phyloP scores from a whole-genome alignment of 2,888 invertebrate genomes.

The Tipula lateralis region DNA sequence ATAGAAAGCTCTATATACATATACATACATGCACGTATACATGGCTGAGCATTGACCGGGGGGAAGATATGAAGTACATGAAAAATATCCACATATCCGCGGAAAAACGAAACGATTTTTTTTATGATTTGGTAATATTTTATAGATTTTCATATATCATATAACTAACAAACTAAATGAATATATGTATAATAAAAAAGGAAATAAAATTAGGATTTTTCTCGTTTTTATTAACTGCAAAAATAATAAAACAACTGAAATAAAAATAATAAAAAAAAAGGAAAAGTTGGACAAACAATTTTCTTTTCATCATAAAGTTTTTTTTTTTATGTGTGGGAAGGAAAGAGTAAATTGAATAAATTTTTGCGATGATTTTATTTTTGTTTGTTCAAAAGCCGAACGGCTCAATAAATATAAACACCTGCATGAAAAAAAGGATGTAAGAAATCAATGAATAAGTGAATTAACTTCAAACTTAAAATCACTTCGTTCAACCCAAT shows the following conservation, averaged over 20 bases:
- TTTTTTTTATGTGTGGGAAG: neutral
- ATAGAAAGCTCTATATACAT: neutral
- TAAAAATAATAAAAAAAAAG: conserved; percentile 4
- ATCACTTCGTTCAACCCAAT: too few relatives aligned
- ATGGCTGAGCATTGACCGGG: neutral
- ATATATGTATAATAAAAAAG: conserved; percentile 7
- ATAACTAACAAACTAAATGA: conserved; percentile 14
- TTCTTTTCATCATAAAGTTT: neutral
- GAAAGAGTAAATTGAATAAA: neutral
- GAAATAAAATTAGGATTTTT: neutral
- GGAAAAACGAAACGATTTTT: conserved; percentile 3
- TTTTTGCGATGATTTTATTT: neutral
- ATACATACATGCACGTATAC: neutral
- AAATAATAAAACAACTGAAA: conserved; percentile 24
- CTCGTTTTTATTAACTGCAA: neutral
- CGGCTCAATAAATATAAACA: too few relatives aligned
- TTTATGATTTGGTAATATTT: conserved; percentile 24
- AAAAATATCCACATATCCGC: neutral
- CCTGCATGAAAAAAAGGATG: too few relatives aligned
- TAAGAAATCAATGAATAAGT: too few relatives aligned
- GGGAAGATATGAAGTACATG: neutral
- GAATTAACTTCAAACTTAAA: too few relatives aligned
- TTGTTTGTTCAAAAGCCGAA: too few relatives aligned
- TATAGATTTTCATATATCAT: conserved; percentile 24
- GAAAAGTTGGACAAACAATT: neutral